Evolutionary conservation across 2,888 invertebrate species (phyloP).

Genomic region (Horisme vitalbata): DNA sequence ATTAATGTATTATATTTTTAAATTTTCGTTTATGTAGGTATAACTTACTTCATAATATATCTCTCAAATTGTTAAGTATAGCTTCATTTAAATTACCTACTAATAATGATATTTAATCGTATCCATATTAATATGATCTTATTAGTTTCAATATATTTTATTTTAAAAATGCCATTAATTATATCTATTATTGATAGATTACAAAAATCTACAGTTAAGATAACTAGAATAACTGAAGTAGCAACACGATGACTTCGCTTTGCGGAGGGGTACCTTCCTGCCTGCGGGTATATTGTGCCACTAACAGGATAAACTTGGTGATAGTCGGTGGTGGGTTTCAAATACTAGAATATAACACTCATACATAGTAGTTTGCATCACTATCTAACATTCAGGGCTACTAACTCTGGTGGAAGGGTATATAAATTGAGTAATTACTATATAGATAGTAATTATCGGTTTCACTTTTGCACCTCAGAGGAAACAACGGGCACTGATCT

Average conservation of each 20-base stretch:
- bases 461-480: conserved; percentile 82
- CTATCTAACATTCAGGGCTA: conserved; percentile 60
- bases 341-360: conserved; percentile 50
- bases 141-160: conserved; percentile 4
- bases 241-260: conserved; percentile 79
- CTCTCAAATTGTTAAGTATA: too few species aligned
- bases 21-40: too few species aligned
- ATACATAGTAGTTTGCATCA: conserved; percentile 58
- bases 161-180: conserved; percentile 1
- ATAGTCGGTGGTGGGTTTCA: conserved; percentile 70
- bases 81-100: too few species aligned
- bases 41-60: too few species aligned
- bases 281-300: conserved; percentile 78
- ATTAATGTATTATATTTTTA: too few species aligned
- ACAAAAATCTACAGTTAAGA: conserved; percentile 7
- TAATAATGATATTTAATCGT: too few species aligned
- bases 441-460: conserved; percentile 65
- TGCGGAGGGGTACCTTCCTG: conserved; percentile 83
- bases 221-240: conserved; percentile 40
- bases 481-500: conserved; percentile 79
- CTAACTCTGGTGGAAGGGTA: conserved; percentile 47
- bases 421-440: conserved; percentile 48
- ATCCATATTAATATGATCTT: too few species aligned
- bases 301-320: conserved; percentile 65
- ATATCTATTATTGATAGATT: conserved; percentile 8